Evolutionary conservation across 2,888 invertebrate genomes (phyloP).

Genomic region (Papilio gigon): DNA sequence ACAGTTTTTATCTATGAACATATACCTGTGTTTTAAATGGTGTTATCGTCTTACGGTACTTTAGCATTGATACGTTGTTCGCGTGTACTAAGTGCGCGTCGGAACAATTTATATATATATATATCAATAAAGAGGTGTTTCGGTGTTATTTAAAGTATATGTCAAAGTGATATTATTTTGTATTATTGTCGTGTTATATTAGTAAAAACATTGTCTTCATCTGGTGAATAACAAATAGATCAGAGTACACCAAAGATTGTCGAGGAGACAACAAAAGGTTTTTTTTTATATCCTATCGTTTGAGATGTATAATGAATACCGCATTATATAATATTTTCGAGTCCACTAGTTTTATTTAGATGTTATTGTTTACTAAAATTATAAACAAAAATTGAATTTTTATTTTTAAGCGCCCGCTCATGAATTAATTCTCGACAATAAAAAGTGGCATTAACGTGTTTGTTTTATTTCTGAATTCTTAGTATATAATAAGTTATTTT

Average conservation of each 20-base stretch:
- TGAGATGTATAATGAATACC: conserved; percentile 36
- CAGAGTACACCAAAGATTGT: conserved; percentile 57
- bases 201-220: conserved; percentile 45
- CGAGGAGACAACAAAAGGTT: conserved; percentile 41
- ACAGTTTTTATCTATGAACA: too few species aligned
- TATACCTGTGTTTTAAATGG: conserved; percentile 5
- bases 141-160: conserved; percentile 58
- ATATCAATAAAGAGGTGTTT: conserved; percentile 45
- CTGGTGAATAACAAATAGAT: conserved; percentile 43
- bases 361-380: conserved; percentile 45
- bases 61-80: conserved; percentile 41
- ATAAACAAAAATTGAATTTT: conserved; percentile 40
- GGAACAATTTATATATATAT: conserved; percentile 48
- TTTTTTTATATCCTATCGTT: conserved; percentile 19
- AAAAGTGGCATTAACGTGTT: conserved; percentile 63
- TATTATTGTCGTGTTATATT: conserved; percentile 57
- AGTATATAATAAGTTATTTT: background rate
- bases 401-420: conserved; percentile 61
- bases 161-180: conserved; percentile 73
- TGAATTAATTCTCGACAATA: conserved; percentile 58
- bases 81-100: conserved; percentile 51
- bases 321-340: conserved; percentile 37
- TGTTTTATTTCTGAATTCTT: conserved; percentile 48
- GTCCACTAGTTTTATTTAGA: conserved; percentile 40
- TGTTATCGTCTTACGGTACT: conserved; percentile 59